A percentile compares a stretch with the other conserved stretches of the same genome.
Evolutionary conservation across 2,797 vertebrate species (phyloP).

Genomic region (Numenius phaeopus): DNA sequence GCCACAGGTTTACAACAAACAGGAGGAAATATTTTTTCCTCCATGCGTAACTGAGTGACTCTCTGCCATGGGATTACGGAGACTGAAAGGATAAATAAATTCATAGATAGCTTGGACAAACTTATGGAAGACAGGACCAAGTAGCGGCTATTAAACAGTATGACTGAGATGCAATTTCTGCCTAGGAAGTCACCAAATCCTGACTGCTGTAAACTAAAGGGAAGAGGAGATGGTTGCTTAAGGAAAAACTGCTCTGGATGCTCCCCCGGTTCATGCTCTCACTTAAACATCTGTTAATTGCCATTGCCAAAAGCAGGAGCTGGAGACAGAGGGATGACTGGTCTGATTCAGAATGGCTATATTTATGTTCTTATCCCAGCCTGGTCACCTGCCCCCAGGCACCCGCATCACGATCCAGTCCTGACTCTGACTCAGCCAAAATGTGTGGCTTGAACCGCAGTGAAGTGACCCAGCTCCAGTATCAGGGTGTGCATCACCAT

Average conservation of each 20-base stretch:
- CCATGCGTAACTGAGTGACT: not conserved
- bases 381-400: not conserved
- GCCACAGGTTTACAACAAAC: not conserved
- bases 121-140: not conserved
- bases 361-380: not conserved
- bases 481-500: not conserved
- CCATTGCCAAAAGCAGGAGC: not conserved
- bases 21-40: not conserved
- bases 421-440: not conserved
- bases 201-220: not conserved
- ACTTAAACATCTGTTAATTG: not conserved
- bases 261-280: not conserved
- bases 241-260: not conserved
- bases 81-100: not conserved
- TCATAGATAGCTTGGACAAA: not conserved
- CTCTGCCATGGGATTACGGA: not conserved
- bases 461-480: not conserved
- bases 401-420: fast-evolving
- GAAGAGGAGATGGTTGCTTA: not conserved
- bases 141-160: not conserved
- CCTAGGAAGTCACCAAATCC: not conserved
- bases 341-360: not conserved
- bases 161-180: not conserved
- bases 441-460: fast-evolving
- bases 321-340: not conserved